Evolutionary conservation across 2,888 invertebrate species (phyloP).

Genomic region (Psococerastis gibbosa): DNA sequence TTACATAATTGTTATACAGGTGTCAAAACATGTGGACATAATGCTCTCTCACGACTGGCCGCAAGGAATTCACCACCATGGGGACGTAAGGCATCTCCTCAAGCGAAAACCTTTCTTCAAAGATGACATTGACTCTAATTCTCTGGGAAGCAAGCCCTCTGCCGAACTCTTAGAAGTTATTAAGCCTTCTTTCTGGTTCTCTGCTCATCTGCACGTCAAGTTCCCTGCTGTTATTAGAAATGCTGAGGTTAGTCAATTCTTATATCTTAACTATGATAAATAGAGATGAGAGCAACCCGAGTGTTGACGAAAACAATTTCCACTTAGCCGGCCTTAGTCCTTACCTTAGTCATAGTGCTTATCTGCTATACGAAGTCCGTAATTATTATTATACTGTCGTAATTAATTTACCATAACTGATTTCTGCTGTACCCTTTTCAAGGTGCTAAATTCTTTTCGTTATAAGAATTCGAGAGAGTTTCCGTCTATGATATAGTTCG

Average conservation of each 20-base stretch:
- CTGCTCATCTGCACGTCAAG: conserved; percentile 93
- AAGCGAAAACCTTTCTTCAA: conserved; percentile 62
- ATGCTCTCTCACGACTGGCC: conserved; percentile 98
- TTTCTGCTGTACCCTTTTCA: no score
- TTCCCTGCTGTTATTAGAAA: conserved; percentile 79
- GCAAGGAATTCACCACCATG: conserved; percentile 64
- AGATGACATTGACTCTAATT: conserved; percentile 60
- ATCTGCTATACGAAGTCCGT: no score
- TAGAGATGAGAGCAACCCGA: no score
- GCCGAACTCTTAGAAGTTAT: conserved; percentile 62
- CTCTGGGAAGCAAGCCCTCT: conserved; percentile 73
- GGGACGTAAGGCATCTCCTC: conserved; percentile 53
- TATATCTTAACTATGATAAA: no score
- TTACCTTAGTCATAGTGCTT: no score
- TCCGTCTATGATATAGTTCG: no score
- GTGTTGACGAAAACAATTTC: no score
- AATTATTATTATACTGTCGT: no score
- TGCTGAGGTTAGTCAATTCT: conserved; percentile 29
- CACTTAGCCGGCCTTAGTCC: no score
- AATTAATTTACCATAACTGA: no score
- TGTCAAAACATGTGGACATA: conserved; percentile 50
- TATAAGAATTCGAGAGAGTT: no score
- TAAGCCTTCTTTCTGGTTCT: conserved; percentile 86
- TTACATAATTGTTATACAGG: conserved; percentile 20
- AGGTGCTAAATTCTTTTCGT: no score